Base-by-base conservation (phyloP, 2,888 invertebrate genomes). In the Xanthia icteritia region DNA sequence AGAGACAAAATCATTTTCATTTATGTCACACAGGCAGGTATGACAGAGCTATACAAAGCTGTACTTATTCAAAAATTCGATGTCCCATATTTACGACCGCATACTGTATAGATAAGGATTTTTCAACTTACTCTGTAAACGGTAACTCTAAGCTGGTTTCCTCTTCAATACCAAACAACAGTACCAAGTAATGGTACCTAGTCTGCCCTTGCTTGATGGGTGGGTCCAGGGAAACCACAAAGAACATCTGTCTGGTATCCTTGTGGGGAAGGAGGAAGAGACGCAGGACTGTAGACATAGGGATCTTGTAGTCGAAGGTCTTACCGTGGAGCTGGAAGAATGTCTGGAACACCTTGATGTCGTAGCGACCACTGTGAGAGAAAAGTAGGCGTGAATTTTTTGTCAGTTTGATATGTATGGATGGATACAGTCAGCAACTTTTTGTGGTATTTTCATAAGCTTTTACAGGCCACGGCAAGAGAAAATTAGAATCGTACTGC, bases 201-300 rank as follows among this genome's bases (percentile, higher is more conserved):
- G 99, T 99, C 96, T 99, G 99, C 69, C 99, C 99, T 94, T 99
- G 99, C 92, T 99, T 99, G 89, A 99, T 99, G 0, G 99, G 99
- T 1, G 99, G 99, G 97, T 99, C 99, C 89, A 99, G 97, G 73
- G 99, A 99, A 74, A 99, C 98, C 64, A 99, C 99, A 93, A 99
- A 99, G 96, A 99, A 99, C 98, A 99, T 99, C 94, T 99, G 99
- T 2, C 99, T 97, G n/a, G 98, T 98, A 94, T 99, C 99, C 93
- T 99, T 99, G 93, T 99, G 99, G 0, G 99, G 99, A 72, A 99
- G 96, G 54, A 99, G 97, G 93, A 99, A 99, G 27, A 99, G 95
- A 13, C 99, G 97, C 27, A 99, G 97, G 6, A 99, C 99, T 0
- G 99, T 99, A 0, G 99, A 99, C 98, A 99, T 99, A 0, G 99